Evolutionary conservation across 2,797 vertebrate genomes (phyloP), one percentile per base, ranked within the genome.

Genomic region (Lepidocolaptes lacrymiger): DNA sequence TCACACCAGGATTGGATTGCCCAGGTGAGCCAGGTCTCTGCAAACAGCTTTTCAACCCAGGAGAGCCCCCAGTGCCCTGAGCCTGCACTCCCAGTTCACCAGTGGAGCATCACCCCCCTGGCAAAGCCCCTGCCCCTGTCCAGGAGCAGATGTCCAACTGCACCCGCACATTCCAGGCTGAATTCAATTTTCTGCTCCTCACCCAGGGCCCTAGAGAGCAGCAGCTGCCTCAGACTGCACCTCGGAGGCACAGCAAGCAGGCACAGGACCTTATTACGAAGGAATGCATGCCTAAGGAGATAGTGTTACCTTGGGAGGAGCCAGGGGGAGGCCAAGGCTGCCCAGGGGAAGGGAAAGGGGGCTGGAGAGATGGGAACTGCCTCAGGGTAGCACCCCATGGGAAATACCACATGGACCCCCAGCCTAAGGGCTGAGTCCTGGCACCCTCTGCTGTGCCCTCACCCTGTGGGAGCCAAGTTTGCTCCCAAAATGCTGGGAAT

Each of bases 201-300:
- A 21, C 32, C 51, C 93, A 32, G 88, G 51, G 88, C 84, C 76
- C 96, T 92, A 87, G 34, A 58, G 93, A 95, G 95, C 89, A 88
- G 96, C 96, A 97, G 96, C 96, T 97, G 96, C 91, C 93, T 62
- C 82, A 48, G 83, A 68, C 62, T 84, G 95, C 96, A 93, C 95
- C 95, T 94, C 66, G 76, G 88, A 90, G 39, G 88, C 93, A 81
- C 85, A 88, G 28, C 90, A 43, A 39, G 95, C 43, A 84, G 96
- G 88, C 93, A 64, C 94, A 94, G 95, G 84, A 86, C 93, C 88
- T 94, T 91, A 88, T 94, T 96, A 80, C 39, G 85, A 76, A 97
- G 94, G 96, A 96, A 97, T 95, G 95, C 95, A 89, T 95, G 94
- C 63, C 90, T 67, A 89, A 91, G 92, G 77, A 81, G 96, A 96